Conservation (phyloP, 1,140 invertebrate species). For the Danaus melanippus region DNA sequence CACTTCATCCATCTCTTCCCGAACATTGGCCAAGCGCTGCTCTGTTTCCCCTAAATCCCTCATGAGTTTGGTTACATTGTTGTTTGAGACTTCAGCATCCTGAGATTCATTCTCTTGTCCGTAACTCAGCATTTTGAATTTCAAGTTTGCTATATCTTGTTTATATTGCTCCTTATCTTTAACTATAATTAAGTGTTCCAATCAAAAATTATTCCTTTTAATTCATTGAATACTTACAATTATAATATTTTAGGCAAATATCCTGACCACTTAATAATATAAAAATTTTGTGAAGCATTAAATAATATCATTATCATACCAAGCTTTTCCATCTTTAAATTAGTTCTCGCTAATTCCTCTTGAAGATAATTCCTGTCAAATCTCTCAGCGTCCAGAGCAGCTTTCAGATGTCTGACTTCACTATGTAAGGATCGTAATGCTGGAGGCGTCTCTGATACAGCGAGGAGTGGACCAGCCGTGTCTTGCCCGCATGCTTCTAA, state of each 20-base stretch:
- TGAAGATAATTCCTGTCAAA: constrained; percentile 61
- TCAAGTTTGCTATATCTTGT: constrained; percentile 48
- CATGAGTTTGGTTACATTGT: constrained; percentile 28
- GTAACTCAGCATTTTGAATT: constrained; percentile 48
- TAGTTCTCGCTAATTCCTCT: constrained; percentile 52
- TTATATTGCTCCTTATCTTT: constrained; percentile 63
- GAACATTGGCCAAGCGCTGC: constrained; percentile 34
- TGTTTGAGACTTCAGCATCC: constrained; percentile 19
- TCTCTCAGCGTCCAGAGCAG: constrained; percentile 54
- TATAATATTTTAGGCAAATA: background rate
- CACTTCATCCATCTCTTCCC: constrained; percentile 44
- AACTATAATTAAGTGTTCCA: constrained; percentile 26
- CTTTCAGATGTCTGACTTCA: constrained; percentile 51
- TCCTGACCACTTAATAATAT: too few relatives aligned
- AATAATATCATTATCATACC: constrained; percentile 22
- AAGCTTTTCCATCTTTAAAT: constrained; percentile 46
- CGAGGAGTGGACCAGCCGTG: constrained; percentile 13
- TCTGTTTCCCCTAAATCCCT: constrained; percentile 48
- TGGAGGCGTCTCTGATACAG: constrained; percentile 51
- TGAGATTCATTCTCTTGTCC: constrained; percentile 33
- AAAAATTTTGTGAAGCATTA: too few relatives aligned
- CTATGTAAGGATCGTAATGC: constrained; percentile 50
- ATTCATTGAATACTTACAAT: background rate
- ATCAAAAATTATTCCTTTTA: constrained; percentile 1
- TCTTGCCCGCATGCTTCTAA: constrained; percentile 57